Evolutionary conservation across 1,140 invertebrate species (phyloP).

Genomic region (Hyposmocoma kahamanoa): DNA sequence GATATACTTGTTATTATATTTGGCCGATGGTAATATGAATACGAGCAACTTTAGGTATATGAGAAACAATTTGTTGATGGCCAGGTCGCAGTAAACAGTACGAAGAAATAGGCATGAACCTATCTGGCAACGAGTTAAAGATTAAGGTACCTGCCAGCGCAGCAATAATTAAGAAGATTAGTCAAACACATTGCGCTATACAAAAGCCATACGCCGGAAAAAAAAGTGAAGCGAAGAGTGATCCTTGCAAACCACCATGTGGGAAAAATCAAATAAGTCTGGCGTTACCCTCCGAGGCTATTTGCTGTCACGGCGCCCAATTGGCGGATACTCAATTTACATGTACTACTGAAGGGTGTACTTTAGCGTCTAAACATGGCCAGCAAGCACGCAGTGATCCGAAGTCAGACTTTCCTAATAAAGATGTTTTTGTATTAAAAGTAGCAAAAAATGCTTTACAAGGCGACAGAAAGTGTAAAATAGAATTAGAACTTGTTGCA

Average conservation of each 20-base stretch:
- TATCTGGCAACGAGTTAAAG: slow-evolving; percentile 58
- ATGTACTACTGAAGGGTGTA: slow-evolving; percentile 58
- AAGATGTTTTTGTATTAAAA: slow-evolving; percentile 58
- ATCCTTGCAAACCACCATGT: slow-evolving; percentile 48
- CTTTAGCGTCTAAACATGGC: slow-evolving; percentile 43
- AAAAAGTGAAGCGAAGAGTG: slow-evolving; percentile 7
- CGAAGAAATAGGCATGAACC: slow-evolving; percentile 58
- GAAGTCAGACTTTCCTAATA: slow-evolving; percentile 30
- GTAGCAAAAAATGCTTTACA: slow-evolving; percentile 60
- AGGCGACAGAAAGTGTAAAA: slow-evolving; percentile 57
- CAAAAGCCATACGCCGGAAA: slow-evolving; percentile 40
- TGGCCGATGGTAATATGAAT: neutral
- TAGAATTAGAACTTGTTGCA: slow-evolving; percentile 56
- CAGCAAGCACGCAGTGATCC: slow-evolving; percentile 43
- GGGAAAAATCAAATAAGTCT: slow-evolving; percentile 63
- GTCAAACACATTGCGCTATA: slow-evolving; percentile 57
- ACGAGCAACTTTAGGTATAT: neutral
- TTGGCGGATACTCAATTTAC: slow-evolving; percentile 55
- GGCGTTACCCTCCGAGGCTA: slow-evolving; percentile 41
- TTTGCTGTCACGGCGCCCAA: slow-evolving; percentile 41
- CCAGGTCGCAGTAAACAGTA: slow-evolving; percentile 62
- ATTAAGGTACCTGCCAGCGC: slow-evolving; percentile 58
- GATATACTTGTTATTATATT: too few relatives aligned
- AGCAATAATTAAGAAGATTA: slow-evolving; percentile 63
- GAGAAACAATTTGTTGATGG: slow-evolving; percentile 49